A percentile compares a stretch with the other conserved stretches of the same genome.
Conservation (phyloP, 2,797 vertebrate genomes). For the Champsocephalus esox region DNA sequence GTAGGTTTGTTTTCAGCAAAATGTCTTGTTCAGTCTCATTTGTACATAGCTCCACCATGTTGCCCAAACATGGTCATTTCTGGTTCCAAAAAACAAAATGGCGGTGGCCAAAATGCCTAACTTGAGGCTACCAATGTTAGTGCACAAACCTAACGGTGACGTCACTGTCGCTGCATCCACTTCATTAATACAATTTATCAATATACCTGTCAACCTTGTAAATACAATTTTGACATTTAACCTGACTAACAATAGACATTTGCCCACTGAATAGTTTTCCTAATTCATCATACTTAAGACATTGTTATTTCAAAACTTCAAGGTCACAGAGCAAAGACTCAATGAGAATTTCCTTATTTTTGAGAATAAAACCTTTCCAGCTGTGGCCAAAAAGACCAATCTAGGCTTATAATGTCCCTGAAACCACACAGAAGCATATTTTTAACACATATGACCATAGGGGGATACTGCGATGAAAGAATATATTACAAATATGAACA, state of each 20-base stretch:
- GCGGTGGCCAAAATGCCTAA: no score
- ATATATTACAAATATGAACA: constrained; percentile 23
- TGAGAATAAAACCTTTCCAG: background rate
- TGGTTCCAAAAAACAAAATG: no score
- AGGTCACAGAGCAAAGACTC: background rate
- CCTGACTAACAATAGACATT: background rate
- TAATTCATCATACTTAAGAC: background rate
- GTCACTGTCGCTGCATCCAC: no score
- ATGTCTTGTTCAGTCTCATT: no score
- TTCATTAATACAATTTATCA: no score
- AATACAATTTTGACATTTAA: background rate
- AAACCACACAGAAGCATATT: constrained; percentile 41
- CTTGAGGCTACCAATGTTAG: no score
- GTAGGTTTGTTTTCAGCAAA: no score
- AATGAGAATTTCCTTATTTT: background rate
- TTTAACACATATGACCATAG: constrained; percentile 52
- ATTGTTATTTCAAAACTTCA: background rate
- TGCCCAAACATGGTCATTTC: no score
- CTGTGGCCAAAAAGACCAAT: constrained; percentile 9
- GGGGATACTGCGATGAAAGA: constrained; percentile 41
- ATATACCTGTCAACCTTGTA: background rate
- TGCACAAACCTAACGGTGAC: no score
- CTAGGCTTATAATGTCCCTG: background rate
- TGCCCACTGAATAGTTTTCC: background rate
- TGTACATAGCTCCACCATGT: no score